Conservation (phyloP, 2,888 invertebrate genomes). For the Prosopocoilus inquinatus region DNA sequence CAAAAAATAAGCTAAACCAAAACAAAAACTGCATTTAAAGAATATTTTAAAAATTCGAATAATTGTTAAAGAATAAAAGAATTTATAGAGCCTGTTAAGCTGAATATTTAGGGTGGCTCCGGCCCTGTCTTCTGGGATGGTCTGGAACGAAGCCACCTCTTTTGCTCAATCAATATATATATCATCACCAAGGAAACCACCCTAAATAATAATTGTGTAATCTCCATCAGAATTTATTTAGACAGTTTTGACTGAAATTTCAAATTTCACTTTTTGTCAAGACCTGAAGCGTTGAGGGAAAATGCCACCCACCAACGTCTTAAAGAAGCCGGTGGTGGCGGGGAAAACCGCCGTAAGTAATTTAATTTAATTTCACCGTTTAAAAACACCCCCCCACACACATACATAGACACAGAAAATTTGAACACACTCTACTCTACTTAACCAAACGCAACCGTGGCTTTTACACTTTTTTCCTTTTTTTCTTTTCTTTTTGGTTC, state of each 20-base stretch:
- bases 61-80: too few relatives aligned
- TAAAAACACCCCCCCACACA: too few relatives aligned
- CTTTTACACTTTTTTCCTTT: too few relatives aligned
- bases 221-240: not conserved
- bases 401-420: not conserved
- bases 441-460: not conserved
- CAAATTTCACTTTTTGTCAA: too few relatives aligned
- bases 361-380: not conserved
- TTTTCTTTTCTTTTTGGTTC: too few relatives aligned
- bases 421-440: slow-evolving; percentile 5
- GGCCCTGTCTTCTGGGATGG: too few relatives aligned
- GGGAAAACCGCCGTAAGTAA: slow-evolving; percentile 23
- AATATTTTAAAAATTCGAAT: too few relatives aligned
- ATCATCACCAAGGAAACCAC: not conserved
- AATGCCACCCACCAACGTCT: slow-evolving; percentile 31
- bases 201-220: slow-evolving; percentile 2
- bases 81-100: too few relatives aligned
- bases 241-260: not conserved
- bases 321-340: slow-evolving; percentile 23
- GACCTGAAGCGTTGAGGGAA: slow-evolving; percentile 3
- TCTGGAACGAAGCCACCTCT: not conserved
- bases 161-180: slow-evolving; percentile 2
- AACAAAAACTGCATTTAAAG: too few relatives aligned
- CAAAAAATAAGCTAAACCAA: too few relatives aligned
- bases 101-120: too few relatives aligned